Evolutionary conservation across 2,113 vertebrate species (phyloP).

Genomic region (Lophura nycthemera): DNA sequence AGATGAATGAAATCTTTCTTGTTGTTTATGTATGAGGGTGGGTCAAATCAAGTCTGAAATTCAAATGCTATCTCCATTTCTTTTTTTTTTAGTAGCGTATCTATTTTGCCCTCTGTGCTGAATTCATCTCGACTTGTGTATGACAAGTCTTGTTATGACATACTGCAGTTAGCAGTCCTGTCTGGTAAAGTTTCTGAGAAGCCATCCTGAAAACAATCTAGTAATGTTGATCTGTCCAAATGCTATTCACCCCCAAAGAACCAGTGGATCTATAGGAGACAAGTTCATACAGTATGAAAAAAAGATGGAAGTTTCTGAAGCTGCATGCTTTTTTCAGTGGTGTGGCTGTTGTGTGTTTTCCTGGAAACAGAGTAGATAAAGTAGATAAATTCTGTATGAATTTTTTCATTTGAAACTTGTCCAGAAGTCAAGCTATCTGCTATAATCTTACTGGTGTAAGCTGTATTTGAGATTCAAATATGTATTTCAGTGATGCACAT

Average conservation of each 20-base stretch:
- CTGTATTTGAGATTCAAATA: background rate
- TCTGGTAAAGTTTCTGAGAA: background rate
- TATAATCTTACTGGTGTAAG: background rate
- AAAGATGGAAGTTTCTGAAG: background rate
- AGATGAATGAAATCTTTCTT: background rate
- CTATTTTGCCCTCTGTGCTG: background rate
- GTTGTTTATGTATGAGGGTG: background rate
- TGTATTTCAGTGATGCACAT: background rate
- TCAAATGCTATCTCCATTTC: background rate
- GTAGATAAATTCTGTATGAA: background rate
- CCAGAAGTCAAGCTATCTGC: background rate
- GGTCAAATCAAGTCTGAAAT: background rate
- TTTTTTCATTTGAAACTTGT: background rate
- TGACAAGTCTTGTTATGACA: background rate
- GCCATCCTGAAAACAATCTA: background rate
- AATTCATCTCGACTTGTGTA: background rate
- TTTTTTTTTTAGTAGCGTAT: background rate
- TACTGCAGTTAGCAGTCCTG: background rate
- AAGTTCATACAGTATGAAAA: rapidly evolving
- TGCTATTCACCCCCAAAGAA: background rate
- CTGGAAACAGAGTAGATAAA: background rate
- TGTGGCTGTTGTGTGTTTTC: background rate
- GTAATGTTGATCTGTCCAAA: background rate
- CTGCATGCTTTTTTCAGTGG: background rate
- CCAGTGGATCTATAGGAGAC: background rate